Evolutionary conservation across 2,888 invertebrate species (phyloP), one percentile per base, ranked within the genome.

Genomic region (Hylaea fasciaria): DNA sequence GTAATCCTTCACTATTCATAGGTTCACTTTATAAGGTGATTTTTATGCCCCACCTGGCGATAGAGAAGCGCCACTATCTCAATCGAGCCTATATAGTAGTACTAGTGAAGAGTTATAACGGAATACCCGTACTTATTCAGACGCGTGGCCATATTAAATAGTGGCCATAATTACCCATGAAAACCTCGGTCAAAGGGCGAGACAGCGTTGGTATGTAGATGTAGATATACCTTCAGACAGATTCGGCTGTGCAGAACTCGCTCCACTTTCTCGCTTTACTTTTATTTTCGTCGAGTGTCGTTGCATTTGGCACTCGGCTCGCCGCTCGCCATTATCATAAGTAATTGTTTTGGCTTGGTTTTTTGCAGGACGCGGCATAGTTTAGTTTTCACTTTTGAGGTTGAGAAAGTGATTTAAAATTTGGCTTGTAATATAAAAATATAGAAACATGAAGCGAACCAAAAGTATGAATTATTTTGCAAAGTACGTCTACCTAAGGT

Each of bases 331-430:
- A 43, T 50, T 44, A 53, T 49, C 47, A 13, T 37, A 41, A 53
- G 37, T 58, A 28, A 53, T 60, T 60, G 50, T 54, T 59, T 55
- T 17, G 40, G 5, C 1, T 29, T 28, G 29, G 46, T 44, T 54
- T 54, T 37, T 50, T 50, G 45, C 28, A 37, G 37, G 32, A 12
- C 10, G 40, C 29, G 40, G 28, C 14, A 40, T 37, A 1, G 10
- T 37, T 11, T 12, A 41, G 58, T 59, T 60, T 59, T 60, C 54
- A 55, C 59, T 60, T 60, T 60, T 60, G 10, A 37, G 37, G 1
- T 37, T 49, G 7, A 28, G 39, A 49, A 49, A 49, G 28, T 40
- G 49, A 16, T 49, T 37, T 40, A 5, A 35, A 35, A 22, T 22
- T 3, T 2, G 3, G 22, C 5, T 22, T 22, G 22, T 22, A 22